These are phyloP conservation scores for Vesta saturnalis DNA, from an alignment of 2,888 invertebrate species.

Conservation along the genomic window DNA sequence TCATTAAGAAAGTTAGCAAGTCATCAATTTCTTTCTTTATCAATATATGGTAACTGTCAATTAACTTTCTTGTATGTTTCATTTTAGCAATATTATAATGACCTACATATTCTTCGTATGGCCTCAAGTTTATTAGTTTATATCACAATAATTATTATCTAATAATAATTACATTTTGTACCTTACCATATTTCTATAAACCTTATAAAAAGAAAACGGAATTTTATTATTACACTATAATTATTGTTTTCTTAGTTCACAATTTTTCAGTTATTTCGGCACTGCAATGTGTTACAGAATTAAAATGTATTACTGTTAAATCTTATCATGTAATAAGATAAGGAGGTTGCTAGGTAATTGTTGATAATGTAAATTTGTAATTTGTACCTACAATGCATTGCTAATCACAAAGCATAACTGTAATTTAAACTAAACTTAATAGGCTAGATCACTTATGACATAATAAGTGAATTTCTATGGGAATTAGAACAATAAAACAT, in stretches of 20 bases:
- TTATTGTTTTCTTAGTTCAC: no score
- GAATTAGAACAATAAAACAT: neutral
- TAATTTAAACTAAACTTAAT: neutral
- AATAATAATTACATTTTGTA: neutral
- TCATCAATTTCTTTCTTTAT: slow-evolving; percentile 8
- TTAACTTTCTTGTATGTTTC: slow-evolving; percentile 1
- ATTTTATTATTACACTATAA: no score
- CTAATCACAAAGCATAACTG: neutral
- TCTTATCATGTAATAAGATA: neutral
- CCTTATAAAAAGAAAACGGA: no score
- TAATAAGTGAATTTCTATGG: neutral
- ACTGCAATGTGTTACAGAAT: no score
- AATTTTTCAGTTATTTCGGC: no score
- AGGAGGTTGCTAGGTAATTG: neutral
- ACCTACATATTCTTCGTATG: neutral
- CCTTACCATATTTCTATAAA: no score
- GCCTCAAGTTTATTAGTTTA: neutral
- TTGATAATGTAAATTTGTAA: neutral
- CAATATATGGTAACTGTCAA: neutral
- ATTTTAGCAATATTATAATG: no score
- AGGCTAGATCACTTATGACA: neutral
- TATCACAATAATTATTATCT: neutral
- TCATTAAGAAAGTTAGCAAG: slow-evolving; percentile 6
- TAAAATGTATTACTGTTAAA: no score
- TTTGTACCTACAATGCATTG: neutral